Evolutionary conservation across 1,140 invertebrate genomes (phyloP), one percentile per base, ranked within the genome.

Genomic region (Phthorimaea operculella): DNA sequence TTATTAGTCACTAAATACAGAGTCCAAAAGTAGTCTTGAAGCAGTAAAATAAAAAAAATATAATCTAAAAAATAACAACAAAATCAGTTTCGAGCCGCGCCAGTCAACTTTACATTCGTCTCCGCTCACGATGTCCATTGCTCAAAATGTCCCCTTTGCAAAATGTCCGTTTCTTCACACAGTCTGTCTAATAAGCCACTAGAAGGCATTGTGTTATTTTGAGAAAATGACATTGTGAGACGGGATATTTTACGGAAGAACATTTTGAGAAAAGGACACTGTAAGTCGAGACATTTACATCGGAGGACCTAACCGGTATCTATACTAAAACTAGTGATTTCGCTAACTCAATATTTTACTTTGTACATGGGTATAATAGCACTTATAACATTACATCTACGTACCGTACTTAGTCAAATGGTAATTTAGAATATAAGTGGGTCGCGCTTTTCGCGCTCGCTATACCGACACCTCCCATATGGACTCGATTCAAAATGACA

Each of bases 11-110:
- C 61, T 39, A 39, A n/a, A 74, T 60, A 65, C 48, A 64, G 62
- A 63, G 58, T 76, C 63, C 63, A 70, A 75, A 80, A 63, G 59
- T 69, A 60, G 72, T 78, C 21, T 65, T 72, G 66, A 72, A 76
- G 70, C 70, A 66, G 76, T 73, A 78, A 74, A 59, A 63, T 63
- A 74, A 75, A 76, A 79, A 69, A 47, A 77, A 79, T 76, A 75
- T 71, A 72, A 76, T 78, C 72, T 77, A 80, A 83, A 83, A 76
- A 71, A 78, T 75, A 80, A 80, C 76, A 80, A 79, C 70, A 72
- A 76, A 74, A 76, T 66, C 57, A 63, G 68, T 62, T 73, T 61
- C 53, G 56, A 68, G 70, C 63, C 69, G 66, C 73, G 61, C 73
- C 64, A 60, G 68, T 69, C 74, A 71, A 71, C 63, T 28, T 28